Base-by-base conservation (phyloP, 2,113 vertebrate genomes). In the Dasypus novemcinctus region DNA sequence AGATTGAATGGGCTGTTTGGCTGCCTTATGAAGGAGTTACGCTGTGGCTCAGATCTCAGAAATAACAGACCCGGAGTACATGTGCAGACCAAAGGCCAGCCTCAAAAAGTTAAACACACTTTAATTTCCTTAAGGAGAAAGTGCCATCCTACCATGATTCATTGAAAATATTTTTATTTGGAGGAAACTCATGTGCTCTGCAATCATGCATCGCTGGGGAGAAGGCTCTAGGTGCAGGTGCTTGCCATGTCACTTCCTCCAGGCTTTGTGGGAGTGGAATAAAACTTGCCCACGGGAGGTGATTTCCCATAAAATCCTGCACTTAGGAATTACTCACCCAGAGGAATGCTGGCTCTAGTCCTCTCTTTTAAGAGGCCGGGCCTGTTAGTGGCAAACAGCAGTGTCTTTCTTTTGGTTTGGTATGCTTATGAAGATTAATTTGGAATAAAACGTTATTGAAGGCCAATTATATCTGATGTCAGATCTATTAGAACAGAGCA, bases 391-490 rank as follows among this genome's bases (percentile, higher is more conserved):
- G 75, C 91, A 94, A 81, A 72, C 9, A 87, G 59, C 36, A 49
- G 91, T 46, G 9, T 87, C 91, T 93, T 96, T 87, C 36, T 83
- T 96, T 95, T 94, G 93, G 82, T 76, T 97, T 96, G 61, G 61
- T 92, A 82, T 25, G 82, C 83, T 87, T 96, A 93, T 1, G 83
- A 93, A 96, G 93, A 97, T 96, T 97, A 96, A 97, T 97, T 97
- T 90, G 93, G 83, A 97, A 93, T 90, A 94, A 97, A 95, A 87
- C 96, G 91, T 96, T 95, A 96, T 97, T 95, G 91, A 97, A 93
- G 95, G 75, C 89, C 93, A 97, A 87, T 97, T 96, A 96, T 76
- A 90, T 97, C 75, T 85, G 91, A 92, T 97, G 95, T 66, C 84
- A 97, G 80, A 96, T 94, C 93, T 97, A 36, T 96, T 96, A 97